A percentile compares a stretch with the other conserved stretches of the same genome.
Evolutionary conservation across 1,140 invertebrate genomes (phyloP).

Genomic region (Heliconius eleuchia): DNA sequence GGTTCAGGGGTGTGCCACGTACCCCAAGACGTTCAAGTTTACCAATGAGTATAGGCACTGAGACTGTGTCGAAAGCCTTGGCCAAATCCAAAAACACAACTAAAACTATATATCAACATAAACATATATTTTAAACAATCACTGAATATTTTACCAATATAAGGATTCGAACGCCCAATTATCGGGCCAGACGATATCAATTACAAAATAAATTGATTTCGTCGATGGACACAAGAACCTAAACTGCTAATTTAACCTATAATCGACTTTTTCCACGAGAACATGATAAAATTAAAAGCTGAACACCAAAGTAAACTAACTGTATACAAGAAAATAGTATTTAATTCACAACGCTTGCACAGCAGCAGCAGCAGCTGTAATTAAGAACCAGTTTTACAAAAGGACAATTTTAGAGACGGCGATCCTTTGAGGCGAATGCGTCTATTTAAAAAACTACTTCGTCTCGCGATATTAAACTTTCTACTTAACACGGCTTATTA

Average conservation of each 20-base stretch:
- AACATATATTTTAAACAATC: not conserved
- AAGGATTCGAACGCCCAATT: not conserved
- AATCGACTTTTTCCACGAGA: not conserved
- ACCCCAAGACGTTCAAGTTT: too few species aligned
- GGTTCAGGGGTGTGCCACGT: too few species aligned
- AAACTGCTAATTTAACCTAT: not conserved
- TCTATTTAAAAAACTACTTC: conserved; percentile 16
- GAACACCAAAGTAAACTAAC: not conserved
- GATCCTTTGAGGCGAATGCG: conserved; percentile 21
- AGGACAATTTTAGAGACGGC: conserved; percentile 21
- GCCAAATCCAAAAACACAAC: too few species aligned
- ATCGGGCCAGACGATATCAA: not conserved
- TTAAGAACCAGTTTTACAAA: conserved; percentile 15
- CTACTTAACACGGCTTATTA: conserved; percentile 8
- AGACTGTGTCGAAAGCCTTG: too few species aligned
- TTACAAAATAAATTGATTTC: conserved; percentile 1
- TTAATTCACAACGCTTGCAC: conserved; percentile 11
- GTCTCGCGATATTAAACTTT: conserved; percentile 5
- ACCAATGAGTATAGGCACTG: too few species aligned
- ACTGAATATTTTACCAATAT: too few species aligned
- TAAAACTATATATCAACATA: not conserved
- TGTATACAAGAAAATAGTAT: not conserved
- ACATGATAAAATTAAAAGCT: not conserved
- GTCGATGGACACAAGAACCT: not conserved
- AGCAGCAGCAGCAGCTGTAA: conserved; percentile 2